phyloP scores from a whole-genome alignment of 2,113 vertebrate species.

The Ahaetulla prasina region DNA sequence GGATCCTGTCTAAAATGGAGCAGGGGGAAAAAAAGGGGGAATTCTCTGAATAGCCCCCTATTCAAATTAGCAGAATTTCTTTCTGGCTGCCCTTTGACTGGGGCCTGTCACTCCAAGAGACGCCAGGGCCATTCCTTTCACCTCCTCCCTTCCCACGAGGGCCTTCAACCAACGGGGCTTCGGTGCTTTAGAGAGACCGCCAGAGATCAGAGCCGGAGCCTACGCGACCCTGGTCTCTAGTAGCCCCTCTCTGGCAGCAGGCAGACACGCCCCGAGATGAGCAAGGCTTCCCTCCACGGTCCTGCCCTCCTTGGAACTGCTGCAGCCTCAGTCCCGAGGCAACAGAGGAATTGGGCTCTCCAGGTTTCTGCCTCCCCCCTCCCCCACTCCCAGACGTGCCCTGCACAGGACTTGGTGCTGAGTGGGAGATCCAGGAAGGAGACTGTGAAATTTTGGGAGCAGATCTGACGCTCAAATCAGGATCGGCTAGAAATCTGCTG shows the following conservation, averaged over 20 bases:
- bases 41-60: conserved; percentile 61
- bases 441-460: not conserved
- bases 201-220: conserved; percentile 52
- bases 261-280: not conserved
- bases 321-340: not conserved
- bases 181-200: conserved; percentile 69
- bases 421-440: not conserved
- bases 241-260: conserved; percentile 54
- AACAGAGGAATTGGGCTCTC: not conserved
- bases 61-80: conserved; percentile 70
- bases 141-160: conserved; percentile 39
- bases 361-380: not conserved
- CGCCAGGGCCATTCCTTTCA: conserved; percentile 62
- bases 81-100: conserved; percentile 75
- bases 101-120: conserved; percentile 77
- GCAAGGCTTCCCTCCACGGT: not conserved
- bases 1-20: not conserved
- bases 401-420: no score
- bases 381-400: not conserved
- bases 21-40: conserved; percentile 14
- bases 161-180: conserved; percentile 64
- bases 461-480: not conserved
- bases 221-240: conserved; percentile 65
- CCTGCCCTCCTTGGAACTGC: not conserved
- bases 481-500: not conserved